phyloP scores from a whole-genome alignment of 1,140 invertebrate genomes.

The Conus ventricosus region DNA sequence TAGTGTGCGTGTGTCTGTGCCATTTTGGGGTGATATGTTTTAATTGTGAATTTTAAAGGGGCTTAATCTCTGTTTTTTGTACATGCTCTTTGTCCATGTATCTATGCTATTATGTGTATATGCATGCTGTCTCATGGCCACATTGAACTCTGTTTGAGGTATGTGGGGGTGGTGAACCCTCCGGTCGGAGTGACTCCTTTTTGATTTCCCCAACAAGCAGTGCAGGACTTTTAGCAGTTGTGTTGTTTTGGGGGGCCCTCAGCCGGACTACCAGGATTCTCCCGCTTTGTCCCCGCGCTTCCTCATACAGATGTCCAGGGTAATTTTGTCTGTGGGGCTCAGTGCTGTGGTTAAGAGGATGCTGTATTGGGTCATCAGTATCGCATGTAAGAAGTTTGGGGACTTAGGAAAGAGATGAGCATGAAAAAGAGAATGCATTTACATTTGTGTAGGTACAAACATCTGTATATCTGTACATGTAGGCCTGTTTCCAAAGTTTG shows the following conservation, averaged over 20 bases:
- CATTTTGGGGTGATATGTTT: not conserved
- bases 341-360: too few species aligned
- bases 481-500: too few species aligned
- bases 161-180: slow-evolving; percentile 69
- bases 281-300: slow-evolving; percentile 67
- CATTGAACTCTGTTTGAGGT: not conserved
- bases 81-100: not conserved
- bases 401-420: too few species aligned
- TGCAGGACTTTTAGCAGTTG: slow-evolving; percentile 64
- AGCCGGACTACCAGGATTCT: slow-evolving; percentile 68
- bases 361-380: too few species aligned
- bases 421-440: too few species aligned
- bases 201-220: slow-evolving; percentile 70
- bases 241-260: slow-evolving; percentile 57
- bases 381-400: too few species aligned
- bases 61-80: not conserved
- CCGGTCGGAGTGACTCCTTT: slow-evolving; percentile 71
- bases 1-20: not conserved
- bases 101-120: not conserved
- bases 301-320: slow-evolving; percentile 69
- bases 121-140: not conserved
- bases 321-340: slow-evolving; percentile 48
- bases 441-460: too few species aligned
- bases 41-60: not conserved
- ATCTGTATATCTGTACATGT: too few species aligned